Percentiles rank a stretch among this genome's conserved stretches.
Evolutionary conservation across 1,140 invertebrate genomes (phyloP).

Genomic region (Drosophila funebris): DNA sequence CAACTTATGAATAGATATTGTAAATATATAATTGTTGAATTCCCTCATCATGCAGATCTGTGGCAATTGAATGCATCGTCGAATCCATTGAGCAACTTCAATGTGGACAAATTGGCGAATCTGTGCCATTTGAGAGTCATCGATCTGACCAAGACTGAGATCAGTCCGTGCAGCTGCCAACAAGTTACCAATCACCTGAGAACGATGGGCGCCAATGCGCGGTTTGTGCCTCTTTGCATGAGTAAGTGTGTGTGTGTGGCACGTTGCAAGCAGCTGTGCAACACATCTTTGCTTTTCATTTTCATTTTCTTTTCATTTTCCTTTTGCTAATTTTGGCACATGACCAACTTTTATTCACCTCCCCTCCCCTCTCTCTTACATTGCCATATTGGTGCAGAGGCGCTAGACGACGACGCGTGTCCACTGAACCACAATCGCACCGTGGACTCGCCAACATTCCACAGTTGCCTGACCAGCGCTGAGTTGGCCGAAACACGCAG

Average conservation of each 20-base stretch:
- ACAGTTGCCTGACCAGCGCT: conserved; percentile 51
- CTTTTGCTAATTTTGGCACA: no score
- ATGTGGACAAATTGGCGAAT: conserved; percentile 62
- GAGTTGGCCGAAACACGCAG: conserved; percentile 50
- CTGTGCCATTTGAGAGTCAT: conserved; percentile 76
- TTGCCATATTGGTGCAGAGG: conserved; percentile 52
- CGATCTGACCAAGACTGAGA: conserved; percentile 68
- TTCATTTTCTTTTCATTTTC: neutral
- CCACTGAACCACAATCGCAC: conserved; percentile 79
- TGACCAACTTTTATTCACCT: no score
- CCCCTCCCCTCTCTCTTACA: no score
- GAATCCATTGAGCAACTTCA: conserved; percentile 68
- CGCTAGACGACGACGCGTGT: conserved; percentile 58
- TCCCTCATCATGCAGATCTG: conserved; percentile 48
- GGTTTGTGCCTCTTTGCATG: conserved; percentile 74
- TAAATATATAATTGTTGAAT: no score
- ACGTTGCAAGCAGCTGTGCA: conserved; percentile 38
- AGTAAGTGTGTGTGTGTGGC: conserved; percentile 58
- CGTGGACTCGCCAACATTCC: conserved; percentile 67
- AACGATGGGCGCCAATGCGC: conserved; percentile 52
- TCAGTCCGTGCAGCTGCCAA: conserved; percentile 69
- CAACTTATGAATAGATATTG: no score
- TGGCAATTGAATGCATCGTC: conserved; percentile 79
- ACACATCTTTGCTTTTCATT: conserved; percentile 35
- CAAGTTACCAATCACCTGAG: conserved; percentile 71